Evolutionary conservation across 2,113 vertebrate genomes (phyloP), one percentile per base, ranked within the genome.

Genomic region (Prunella himalayana): DNA sequence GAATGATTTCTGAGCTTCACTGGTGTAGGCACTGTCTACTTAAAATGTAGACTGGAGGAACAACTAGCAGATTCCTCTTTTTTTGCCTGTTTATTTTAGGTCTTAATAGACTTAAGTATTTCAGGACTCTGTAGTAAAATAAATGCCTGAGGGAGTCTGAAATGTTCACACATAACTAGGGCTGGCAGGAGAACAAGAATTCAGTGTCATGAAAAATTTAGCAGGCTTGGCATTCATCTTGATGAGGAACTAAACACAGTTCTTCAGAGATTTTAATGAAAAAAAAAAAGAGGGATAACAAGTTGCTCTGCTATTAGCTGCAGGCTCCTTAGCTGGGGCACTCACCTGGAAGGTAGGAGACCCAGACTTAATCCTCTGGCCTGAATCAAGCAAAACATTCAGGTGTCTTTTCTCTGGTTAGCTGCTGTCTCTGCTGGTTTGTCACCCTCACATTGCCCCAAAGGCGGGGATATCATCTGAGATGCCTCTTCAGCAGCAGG

Each of bases 101-200:
- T 96, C 89, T 92, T 95, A 95, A 86, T 95, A 96, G 96, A 94
- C 92, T 76, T 89, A 91, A 97, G 94, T 95, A 94, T 97, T 97
- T 95, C 91, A 92, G 92, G 91, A 94, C 86, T 96, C 50, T 71
- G 69, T 95, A 95, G 96, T 97, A 97, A 97, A 96, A 95, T 91
- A 94, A 91, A 94, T 92, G 95, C 94, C 94, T 94, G 61, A 94
- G 95, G 94, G 96, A 96, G 57, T 76, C 57, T 92, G 94, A 95
- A 96, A 84, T 95, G 95, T 96, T 97, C 95, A 95, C 95, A 87
- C 92, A 45, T 94, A 94, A 95, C 95, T 82, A 82, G 60, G 73
- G 83, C 89, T 97, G 96, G 95, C 95, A 95, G 91, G 53, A 95
- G 93, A 89, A 91, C 95, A 96, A 95, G 86, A 97, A 96, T 95